Base-by-base conservation (phyloP, 2,113 vertebrate species). In the Lophochroa leadbeateri region DNA sequence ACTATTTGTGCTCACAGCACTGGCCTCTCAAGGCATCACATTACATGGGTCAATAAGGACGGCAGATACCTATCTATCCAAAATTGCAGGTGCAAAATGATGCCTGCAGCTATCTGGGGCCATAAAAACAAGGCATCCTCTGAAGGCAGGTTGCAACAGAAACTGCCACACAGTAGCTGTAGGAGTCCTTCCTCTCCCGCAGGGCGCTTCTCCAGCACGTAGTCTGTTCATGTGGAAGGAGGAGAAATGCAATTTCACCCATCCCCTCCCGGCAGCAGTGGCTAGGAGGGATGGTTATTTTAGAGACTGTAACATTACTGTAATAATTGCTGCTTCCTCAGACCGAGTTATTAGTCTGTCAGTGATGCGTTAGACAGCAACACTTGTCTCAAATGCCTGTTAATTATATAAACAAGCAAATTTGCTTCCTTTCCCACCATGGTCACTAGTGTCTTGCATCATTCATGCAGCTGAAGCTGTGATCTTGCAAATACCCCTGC, bases 371-470 rank as follows among this genome's bases (percentile, higher is more conserved):
- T 82, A 75, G 44, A 71, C 43, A 86, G 35, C 47, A 61, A 72
- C 19, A 47, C 69, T 95, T 88, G 37, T 76, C 86, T 95, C 86
- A 96, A 82, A 93, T 95, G 57, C 69, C 70, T 81, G 23, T 71
- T 88, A 92, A 86, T 92, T 92, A 86, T 78, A 50, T 89, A 79
- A 94, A 89, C 19, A 92, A 87, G 65, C 37, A 87, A 72, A 92
- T 72, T 69, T 82, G 17, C 65, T 82, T 92, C 81, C 81, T 93
- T 94, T 93, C 52, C 61, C 31, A 50, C 29, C 0, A 0, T 49
- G 37, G 31, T 79, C 47, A 37, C 71, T 29, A 15, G 1, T 71
- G 47, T n/a, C 69, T 31, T 29, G 21, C 31, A n/a, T 93, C 14
- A 31, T 57, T 71, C 2, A 3, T 91, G 46, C 53, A 70, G 68